Percentiles rank a stretch among this genome's conserved stretches.
Conservation (phyloP, 2,888 invertebrate species). For the Erebia aethiops region DNA sequence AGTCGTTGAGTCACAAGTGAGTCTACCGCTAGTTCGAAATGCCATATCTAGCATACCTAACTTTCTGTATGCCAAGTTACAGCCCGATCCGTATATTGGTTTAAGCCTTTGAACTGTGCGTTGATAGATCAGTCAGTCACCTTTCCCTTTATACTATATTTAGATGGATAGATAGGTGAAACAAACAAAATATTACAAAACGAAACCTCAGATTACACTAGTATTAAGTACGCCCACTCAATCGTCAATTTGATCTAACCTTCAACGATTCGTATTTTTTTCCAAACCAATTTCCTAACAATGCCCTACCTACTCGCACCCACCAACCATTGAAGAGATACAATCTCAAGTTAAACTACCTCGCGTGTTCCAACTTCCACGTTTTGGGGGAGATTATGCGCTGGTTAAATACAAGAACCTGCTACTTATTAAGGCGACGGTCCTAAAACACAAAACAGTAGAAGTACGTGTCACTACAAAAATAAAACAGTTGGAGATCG, state of each 20-base stretch:
- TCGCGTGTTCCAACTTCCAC: constrained; percentile 64
- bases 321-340: constrained; percentile 53
- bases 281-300: constrained; percentile 65
- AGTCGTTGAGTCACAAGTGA: no score
- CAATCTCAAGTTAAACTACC: constrained; percentile 63
- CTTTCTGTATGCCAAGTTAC: no score
- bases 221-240: constrained; percentile 11
- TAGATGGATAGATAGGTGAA: no score
- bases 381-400: constrained; percentile 49
- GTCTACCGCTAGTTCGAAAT: no score
- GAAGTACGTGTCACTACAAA: no score
- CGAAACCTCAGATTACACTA: background rate
- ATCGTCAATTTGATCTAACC: constrained; percentile 46
- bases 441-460: no score
- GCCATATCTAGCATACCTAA: no score
- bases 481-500: no score
- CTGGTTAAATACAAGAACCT: constrained; percentile 18
- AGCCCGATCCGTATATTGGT: no score
- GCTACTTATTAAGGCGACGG: constrained; percentile 31
- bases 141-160: no score
- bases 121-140: no score
- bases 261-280: constrained; percentile 56
- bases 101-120: no score
- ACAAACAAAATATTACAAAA: background rate
- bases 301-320: constrained; percentile 53